A percentile compares a stretch with the other conserved stretches of the same genome.
phyloP scores from a whole-genome alignment of 2,888 invertebrate genomes.

The Drosophila neonasuta region DNA sequence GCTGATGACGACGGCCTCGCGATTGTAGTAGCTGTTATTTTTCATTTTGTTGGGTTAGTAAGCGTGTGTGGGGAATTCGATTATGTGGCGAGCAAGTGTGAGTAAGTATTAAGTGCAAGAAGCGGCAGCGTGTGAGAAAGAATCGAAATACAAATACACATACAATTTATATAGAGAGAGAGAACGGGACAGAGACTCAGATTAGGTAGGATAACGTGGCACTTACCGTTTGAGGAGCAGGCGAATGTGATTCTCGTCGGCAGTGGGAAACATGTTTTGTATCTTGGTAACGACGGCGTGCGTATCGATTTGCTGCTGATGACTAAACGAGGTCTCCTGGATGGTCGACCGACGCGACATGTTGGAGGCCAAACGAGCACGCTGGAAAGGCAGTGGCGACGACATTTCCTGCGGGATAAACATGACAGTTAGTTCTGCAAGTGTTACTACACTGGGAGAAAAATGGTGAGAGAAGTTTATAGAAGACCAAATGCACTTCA shows the following conservation, averaged over 20 bases:
- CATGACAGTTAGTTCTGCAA: background rate
- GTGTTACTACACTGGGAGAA: background rate
- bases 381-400: conserved; percentile 79
- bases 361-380: conserved; percentile 73
- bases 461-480: no score
- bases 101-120: conserved; percentile 42
- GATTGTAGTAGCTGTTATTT: conserved; percentile 90
- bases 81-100: conserved; percentile 19
- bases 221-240: conserved; percentile 93
- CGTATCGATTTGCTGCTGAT: conserved; percentile 86
- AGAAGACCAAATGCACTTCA: no score
- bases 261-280: conserved; percentile 94
- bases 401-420: conserved; percentile 78
- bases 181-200: background rate
- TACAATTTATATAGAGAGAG: conserved; percentile 15
- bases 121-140: conserved; percentile 67
- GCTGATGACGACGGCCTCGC: conserved; percentile 95
- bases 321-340: conserved; percentile 86
- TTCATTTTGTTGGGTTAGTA: background rate
- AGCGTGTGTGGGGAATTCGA: background rate
- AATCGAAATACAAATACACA: conserved; percentile 47
- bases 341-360: conserved; percentile 81
- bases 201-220: conserved; percentile 44
- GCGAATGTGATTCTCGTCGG: conserved; percentile 93
- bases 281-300: conserved; percentile 91